phyloP scores from a whole-genome alignment of 2,113 vertebrate genomes.

The Pollachius pollachius region DNA sequence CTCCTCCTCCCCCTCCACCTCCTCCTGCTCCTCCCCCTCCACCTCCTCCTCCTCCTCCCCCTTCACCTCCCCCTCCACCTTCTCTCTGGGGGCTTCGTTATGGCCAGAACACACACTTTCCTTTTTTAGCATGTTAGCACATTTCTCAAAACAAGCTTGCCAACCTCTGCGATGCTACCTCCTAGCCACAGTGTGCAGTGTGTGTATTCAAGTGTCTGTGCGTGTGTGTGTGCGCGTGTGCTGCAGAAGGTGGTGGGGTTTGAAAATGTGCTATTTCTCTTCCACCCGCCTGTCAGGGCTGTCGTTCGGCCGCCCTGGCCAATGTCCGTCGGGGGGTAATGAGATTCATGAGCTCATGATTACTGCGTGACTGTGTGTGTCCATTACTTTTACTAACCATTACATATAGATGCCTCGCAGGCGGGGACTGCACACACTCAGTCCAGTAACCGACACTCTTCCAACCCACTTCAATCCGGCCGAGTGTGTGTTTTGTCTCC shows the following conservation, averaged over 20 bases:
- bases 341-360: too few relatives aligned
- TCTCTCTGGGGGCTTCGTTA: slow-evolving; percentile 71
- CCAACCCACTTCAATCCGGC: slow-evolving; percentile 14
- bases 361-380: too few relatives aligned
- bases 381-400: too few relatives aligned
- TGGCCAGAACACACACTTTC: slow-evolving; percentile 71
- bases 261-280: slow-evolving; percentile 43
- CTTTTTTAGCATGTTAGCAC: slow-evolving; percentile 66
- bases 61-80: slow-evolving; percentile 26
- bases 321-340: too few relatives aligned
- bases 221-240: slow-evolving; percentile 9
- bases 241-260: slow-evolving; percentile 43
- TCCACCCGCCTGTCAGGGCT: slow-evolving; percentile 32
- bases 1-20: slow-evolving; percentile 34
- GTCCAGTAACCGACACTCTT: slow-evolving; percentile 6
- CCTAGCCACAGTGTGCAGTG: slow-evolving; percentile 2
- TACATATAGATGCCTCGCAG: slow-evolving; percentile 37
- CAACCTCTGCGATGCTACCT: slow-evolving; percentile 45
- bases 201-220: slow-evolving; percentile 4
- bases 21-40: slow-evolving; percentile 32
- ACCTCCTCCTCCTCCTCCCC: too few relatives aligned
- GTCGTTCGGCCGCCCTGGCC: slow-evolving; percentile 53
- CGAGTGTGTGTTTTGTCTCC: slow-evolving; percentile 27
- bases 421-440: slow-evolving; percentile 48
- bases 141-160: slow-evolving; percentile 58